phyloP scores from a whole-genome alignment of 2,888 invertebrate genomes.

The Pimpla rufipes region DNA sequence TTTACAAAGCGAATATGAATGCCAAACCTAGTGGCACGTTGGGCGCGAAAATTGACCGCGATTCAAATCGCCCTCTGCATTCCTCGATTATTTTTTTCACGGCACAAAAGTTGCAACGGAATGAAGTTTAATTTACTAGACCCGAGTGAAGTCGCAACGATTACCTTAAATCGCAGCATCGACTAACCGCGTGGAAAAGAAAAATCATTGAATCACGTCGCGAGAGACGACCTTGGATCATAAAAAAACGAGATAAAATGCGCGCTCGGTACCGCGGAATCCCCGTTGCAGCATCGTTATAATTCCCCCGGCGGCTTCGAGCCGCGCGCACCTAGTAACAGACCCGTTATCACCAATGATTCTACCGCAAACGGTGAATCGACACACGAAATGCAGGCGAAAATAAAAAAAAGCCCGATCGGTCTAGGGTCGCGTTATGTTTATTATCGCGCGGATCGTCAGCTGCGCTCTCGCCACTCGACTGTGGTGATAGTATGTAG shows the following conservation, averaged over 20 bases:
- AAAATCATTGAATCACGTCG: conserved; percentile 36
- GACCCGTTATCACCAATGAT: too few relatives aligned
- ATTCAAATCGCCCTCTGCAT: too few relatives aligned
- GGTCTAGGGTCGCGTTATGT: background rate
- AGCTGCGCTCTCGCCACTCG: conserved; percentile 1
- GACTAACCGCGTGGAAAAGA: background rate
- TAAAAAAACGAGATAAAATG: background rate
- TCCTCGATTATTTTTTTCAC: too few relatives aligned
- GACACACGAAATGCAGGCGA: background rate
- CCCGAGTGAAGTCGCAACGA: too few relatives aligned
- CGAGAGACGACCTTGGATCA: conserved; percentile 28
- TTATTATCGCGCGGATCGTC: background rate
- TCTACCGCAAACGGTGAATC: background rate
- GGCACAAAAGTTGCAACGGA: too few relatives aligned
- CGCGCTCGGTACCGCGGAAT: background rate
- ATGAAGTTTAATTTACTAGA: too few relatives aligned
- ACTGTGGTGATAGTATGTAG: conserved; percentile 7
- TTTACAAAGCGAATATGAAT: too few relatives aligned
- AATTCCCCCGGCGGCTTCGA: background rate
- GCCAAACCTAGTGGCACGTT: too few relatives aligned
- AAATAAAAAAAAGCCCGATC: background rate
- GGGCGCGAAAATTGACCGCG: too few relatives aligned
- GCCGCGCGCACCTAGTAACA: background rate
- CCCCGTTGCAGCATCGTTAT: background rate
- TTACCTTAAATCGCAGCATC: too few relatives aligned